A percentile compares a stretch with the other conserved stretches of the same genome.
These are phyloP conservation scores for Sebastes iracundus DNA, from an alignment of 2,797 vertebrate species.

Conservation along the genomic window DNA sequence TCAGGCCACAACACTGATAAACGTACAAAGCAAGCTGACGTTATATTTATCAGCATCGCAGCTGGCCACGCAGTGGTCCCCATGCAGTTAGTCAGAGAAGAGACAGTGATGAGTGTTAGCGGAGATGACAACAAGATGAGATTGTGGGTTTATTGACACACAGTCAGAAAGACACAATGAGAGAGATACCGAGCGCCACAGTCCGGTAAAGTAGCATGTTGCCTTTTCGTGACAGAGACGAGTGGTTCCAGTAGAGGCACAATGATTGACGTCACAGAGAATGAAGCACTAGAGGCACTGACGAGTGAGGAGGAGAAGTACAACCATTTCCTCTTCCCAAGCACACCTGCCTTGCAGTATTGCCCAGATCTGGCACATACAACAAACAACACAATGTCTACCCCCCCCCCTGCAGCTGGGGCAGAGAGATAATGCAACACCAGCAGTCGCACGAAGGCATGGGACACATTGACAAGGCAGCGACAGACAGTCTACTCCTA, in stretches of 20 bases:
- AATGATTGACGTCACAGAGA: conserved; percentile 45
- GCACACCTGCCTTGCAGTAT: conserved; percentile 31
- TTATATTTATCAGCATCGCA: conserved; percentile 32
- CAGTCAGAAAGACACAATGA: conserved; percentile 28
- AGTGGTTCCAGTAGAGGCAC: conserved; percentile 22
- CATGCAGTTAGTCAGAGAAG: conserved; percentile 69
- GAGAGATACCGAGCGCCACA: conserved; percentile 16
- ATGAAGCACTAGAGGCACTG: conserved; percentile 35
- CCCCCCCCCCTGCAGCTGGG: conserved; percentile 18
- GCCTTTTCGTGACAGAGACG: conserved; percentile 27
- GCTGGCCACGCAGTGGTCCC: conserved; percentile 26
- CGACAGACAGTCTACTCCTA: conserved; percentile 35
- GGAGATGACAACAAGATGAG: conserved; percentile 43
- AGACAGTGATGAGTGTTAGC: conserved; percentile 60
- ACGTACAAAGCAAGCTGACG: conserved; percentile 48
- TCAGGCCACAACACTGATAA: conserved; percentile 23
- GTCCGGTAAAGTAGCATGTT: conserved; percentile 20
- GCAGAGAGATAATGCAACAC: conserved; percentile 44
- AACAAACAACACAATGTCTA: conserved; percentile 43
- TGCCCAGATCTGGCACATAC: conserved; percentile 39
- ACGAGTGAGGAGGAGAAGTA: conserved; percentile 40
- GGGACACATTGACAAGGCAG: conserved; percentile 51
- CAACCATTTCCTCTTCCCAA: conserved; percentile 45
- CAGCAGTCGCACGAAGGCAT: conserved; percentile 56
- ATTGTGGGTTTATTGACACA: conserved; percentile 28